Evolutionary conservation across 2,888 invertebrate genomes (phyloP).

Genomic region (Ophion costatus): DNA sequence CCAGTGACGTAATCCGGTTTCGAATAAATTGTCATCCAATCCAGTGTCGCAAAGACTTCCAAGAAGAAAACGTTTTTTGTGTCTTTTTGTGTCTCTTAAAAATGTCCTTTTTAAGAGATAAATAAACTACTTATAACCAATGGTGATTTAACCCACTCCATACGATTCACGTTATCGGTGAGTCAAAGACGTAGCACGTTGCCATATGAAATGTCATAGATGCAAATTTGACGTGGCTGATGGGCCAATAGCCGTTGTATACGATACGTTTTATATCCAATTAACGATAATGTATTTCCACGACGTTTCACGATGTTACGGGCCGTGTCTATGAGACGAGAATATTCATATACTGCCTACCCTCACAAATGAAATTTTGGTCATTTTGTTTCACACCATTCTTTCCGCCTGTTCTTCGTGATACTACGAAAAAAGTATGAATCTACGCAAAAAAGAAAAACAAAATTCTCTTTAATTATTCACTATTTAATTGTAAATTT

Average conservation of each 20-base stretch:
- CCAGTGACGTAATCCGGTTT: slow-evolving; percentile 19
- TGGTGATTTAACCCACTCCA: slow-evolving; percentile 17
- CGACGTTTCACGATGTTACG: slow-evolving; percentile 10
- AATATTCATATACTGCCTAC: slow-evolving; percentile 15
- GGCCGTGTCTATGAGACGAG: neutral
- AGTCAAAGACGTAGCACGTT: slow-evolving; percentile 21
- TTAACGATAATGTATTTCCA: slow-evolving; percentile 41
- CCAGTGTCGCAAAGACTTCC: neutral
- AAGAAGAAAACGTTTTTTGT: slow-evolving; percentile 8
- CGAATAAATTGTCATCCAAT: neutral
- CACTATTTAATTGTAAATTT: too few species aligned
- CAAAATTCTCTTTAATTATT: too few species aligned
- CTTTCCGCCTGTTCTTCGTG: too few species aligned
- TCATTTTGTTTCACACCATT: slow-evolving; percentile 12
- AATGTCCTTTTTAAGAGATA: neutral
- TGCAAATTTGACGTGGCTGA: slow-evolving; percentile 36
- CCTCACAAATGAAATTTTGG: slow-evolving; percentile 13
- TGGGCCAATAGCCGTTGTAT: slow-evolving; percentile 34
- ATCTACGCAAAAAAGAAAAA: too few species aligned
- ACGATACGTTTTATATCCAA: slow-evolving; percentile 39
- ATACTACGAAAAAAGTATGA: too few species aligned
- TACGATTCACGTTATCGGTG: slow-evolving; percentile 17
- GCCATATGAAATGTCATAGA: slow-evolving; percentile 33
- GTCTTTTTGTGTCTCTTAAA: too few species aligned
- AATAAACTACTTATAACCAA: slow-evolving; percentile 18